phyloP scores from a whole-genome alignment of 2,797 vertebrate species.

The Amazonetta brasiliensis region DNA sequence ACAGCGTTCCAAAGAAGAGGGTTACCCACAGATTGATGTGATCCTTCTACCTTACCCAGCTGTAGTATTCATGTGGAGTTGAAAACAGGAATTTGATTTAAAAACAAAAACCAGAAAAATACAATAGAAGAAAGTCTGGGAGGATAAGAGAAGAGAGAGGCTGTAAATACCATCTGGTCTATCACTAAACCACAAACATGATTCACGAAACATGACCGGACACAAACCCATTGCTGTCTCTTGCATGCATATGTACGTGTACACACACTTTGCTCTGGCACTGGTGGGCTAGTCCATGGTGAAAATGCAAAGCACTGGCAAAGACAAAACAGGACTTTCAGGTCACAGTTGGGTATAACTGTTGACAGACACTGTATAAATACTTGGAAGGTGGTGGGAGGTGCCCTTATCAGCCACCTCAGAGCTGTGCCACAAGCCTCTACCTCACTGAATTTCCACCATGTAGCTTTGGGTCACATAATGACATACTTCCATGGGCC shows the following conservation, averaged over 20 bases:
- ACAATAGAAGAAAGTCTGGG: neutral
- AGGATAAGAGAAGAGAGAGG: neutral
- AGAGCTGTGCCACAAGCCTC: neutral
- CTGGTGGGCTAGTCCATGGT: neutral
- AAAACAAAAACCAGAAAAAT: neutral
- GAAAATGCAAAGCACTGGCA: neutral
- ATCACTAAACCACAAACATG: neutral
- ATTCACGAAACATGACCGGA: neutral
- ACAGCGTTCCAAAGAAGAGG: neutral
- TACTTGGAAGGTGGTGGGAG: neutral
- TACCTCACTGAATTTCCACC: neutral
- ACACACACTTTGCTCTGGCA: neutral
- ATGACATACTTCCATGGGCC: neutral
- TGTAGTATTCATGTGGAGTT: neutral
- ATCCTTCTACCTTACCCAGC: neutral
- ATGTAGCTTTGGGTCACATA: accelerated
- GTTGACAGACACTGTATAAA: neutral
- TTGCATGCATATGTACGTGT: neutral
- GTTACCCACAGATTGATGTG: neutral
- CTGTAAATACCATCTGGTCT: neutral
- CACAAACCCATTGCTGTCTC: neutral
- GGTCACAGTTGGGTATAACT: neutral
- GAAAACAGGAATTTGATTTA: neutral
- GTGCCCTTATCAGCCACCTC: neutral
- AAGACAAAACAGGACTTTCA: neutral